Evolutionary conservation across 1,140 invertebrate genomes (phyloP).

Genomic region (Philotrypesis tridentata): DNA sequence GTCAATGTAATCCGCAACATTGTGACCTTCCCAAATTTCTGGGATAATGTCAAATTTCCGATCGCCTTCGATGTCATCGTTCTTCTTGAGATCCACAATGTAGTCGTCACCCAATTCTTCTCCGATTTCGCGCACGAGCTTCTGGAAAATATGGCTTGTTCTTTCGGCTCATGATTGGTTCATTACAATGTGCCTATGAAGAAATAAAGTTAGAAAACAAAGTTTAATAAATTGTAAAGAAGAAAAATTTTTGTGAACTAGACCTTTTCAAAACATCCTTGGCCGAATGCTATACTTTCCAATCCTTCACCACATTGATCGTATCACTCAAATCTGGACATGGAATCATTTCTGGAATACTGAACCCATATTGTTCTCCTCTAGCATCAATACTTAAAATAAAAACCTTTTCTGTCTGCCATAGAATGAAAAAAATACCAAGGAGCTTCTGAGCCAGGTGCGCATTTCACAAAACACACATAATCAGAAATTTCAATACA

Average conservation of each 20-base stretch:
- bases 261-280: constrained; percentile 82
- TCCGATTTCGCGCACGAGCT: constrained; percentile 95
- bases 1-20: constrained; percentile 98
- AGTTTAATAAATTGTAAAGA: constrained; percentile 19
- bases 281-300: constrained; percentile 88
- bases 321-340: constrained; percentile 92
- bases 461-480: constrained; percentile 96
- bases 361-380: constrained; percentile 96
- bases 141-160: too few relatives aligned
- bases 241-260: constrained; percentile 46
- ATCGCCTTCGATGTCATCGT: constrained; percentile 94
- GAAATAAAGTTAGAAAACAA: constrained; percentile 39
- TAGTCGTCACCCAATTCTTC: constrained; percentile 97
- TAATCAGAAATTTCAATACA: constrained; percentile 99
- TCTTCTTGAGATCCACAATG: constrained; percentile 95
- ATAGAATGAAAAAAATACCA: constrained; percentile 99
- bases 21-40: constrained; percentile 98
- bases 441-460: constrained; percentile 88
- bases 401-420: constrained; percentile 95
- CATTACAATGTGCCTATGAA: constrained; percentile 82
- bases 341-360: constrained; percentile 93
- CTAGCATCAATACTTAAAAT: background rate
- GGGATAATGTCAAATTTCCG: constrained; percentile 96
- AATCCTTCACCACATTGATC: constrained; percentile 81
- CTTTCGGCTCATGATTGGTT: constrained; percentile 79